These are phyloP conservation scores for Hirtodrosophila trivittata DNA, from an alignment of 2,888 invertebrate genomes.

Conservation along the genomic window DNA sequence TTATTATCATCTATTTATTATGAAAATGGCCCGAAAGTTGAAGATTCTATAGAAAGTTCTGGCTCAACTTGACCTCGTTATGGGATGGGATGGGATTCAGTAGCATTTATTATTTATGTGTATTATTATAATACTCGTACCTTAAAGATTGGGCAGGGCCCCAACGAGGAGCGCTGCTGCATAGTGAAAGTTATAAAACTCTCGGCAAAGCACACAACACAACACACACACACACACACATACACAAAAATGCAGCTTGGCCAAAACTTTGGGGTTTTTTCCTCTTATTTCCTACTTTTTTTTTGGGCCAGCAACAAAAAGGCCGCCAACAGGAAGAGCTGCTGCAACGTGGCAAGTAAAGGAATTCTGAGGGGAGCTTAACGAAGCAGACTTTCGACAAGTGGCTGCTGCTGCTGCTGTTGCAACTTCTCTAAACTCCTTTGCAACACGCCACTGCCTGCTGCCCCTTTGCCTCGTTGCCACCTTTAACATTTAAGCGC, in stretches of 20 bases:
- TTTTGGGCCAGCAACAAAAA: constrained; percentile 27
- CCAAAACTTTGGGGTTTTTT: constrained; percentile 29
- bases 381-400: constrained; percentile 20
- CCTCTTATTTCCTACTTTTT: constrained; percentile 2
- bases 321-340: constrained; percentile 44
- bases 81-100: constrained; percentile 27
- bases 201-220: constrained; percentile 10
- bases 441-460: neutral
- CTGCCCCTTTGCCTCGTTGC: constrained; percentile 17
- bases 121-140: constrained; percentile 16
- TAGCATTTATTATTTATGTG: constrained; percentile 22
- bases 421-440: constrained; percentile 25
- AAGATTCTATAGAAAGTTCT: constrained; percentile 39
- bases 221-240: constrained; percentile 20
- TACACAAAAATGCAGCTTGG: constrained; percentile 26
- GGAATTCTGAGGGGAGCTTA: constrained; percentile 4
- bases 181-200: constrained; percentile 37
- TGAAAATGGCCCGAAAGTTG: constrained; percentile 30
- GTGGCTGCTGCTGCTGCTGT: constrained; percentile 27
- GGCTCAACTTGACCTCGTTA: constrained; percentile 56
- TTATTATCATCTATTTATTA: constrained; percentile 54
- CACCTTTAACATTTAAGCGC: constrained; percentile 63
- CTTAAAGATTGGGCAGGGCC: constrained; percentile 34
- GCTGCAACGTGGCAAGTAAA: constrained; percentile 37
- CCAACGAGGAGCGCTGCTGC: too few species aligned